Base-by-base conservation (phyloP, 2,113 vertebrate species). In the Columba livia region DNA sequence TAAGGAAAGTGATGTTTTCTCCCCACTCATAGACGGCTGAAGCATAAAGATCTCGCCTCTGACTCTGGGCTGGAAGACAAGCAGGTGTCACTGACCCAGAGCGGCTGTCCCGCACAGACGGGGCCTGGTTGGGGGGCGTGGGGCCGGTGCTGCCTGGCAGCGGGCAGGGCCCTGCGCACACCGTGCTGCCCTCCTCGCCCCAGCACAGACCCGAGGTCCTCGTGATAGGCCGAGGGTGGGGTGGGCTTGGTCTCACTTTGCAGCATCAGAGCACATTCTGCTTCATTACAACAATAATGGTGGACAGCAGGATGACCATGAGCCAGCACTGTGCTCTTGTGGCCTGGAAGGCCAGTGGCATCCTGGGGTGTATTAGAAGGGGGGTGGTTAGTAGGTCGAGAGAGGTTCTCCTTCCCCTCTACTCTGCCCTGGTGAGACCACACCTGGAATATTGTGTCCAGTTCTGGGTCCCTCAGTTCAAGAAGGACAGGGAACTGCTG, bases 121-220 rank as follows among this genome's bases (percentile, higher is more conserved):
- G 1, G 48, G 29, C 25, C 24, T 48, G 26, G 7, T 15, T 48
- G 0, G 10, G 15, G 23, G 38, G 21, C 20, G 36, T 7, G 40
- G 34, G 47, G 8, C 12, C 10, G 2, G 38, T 70, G 34, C 44
- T 75, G 15, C 21, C 7, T 15, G 10, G 10, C 12, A 65, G 21
- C 11, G 5, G 31, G 50, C 23, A 44, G 40, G 15, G 20, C 7
- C 25, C 32, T 15, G 26, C 0, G 2, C 12, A 3, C 0, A 1
- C 9, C 1, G 23, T 6, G 13, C n/a, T 29, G 18, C 0, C 2
- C 44, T 44, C 9, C 54, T 57, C 51, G 28, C n/a, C 25, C 2
- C 8, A 19, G 14, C 3, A 11, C 40, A 11, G 36, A 36, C 38
- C 48, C 19, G 32, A 15, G n/a, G 32, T n/a, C 31, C 29, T 8